Base-by-base conservation (phyloP, 2,888 invertebrate genomes). In the Oligia fasciuncula region DNA sequence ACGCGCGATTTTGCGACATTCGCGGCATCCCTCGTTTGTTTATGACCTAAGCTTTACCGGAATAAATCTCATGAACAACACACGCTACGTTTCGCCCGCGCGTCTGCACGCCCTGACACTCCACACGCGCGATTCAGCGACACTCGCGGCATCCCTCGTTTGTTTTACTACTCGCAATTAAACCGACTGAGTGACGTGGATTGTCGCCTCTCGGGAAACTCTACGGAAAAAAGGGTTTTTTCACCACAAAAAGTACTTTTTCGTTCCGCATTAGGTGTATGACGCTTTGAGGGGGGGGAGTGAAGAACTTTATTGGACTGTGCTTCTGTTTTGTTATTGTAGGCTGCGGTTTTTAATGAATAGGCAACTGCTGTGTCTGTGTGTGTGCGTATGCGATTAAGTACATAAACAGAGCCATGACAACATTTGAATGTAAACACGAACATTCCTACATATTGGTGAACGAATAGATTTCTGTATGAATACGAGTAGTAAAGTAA, bases 121-220 rank as follows among this genome's bases (percentile, higher is more conserved):
- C 91, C 85, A 90, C 91, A 88, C 91, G 90, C 91, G 90, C 91
- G 90, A 90, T 88, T 88, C 90, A 88, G 87, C 89, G 88, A 85
- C 88, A 89, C 89, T 88, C 88, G 90, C 90, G 88, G 90, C 92
- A 86, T 90, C 91, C 93, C 95, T 94, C 95, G 95, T 95, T 95
- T 96, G 96, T 96, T 95, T 95, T 94, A 95, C 94, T 93, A 93
- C 94, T 96, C 93, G 96, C 96, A 96, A 96, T 96, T 96, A 96
- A 96, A 93, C 93, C 93, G 95, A 93, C 95, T 95, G 96, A 96
- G 96, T 96, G 96, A 95, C 94, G 93, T 93, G 95, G 95, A 96
- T 96, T 96, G 96, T 96, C 95, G 93, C 95, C 91, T 91, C 92
- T 82, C 93, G 91, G 90, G 90, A 88, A 89, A 86, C 88, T 90